Evolutionary conservation across 2,888 invertebrate species (phyloP), one percentile per base, ranked within the genome.

Genomic region (Lasioglossum calceatum): DNA sequence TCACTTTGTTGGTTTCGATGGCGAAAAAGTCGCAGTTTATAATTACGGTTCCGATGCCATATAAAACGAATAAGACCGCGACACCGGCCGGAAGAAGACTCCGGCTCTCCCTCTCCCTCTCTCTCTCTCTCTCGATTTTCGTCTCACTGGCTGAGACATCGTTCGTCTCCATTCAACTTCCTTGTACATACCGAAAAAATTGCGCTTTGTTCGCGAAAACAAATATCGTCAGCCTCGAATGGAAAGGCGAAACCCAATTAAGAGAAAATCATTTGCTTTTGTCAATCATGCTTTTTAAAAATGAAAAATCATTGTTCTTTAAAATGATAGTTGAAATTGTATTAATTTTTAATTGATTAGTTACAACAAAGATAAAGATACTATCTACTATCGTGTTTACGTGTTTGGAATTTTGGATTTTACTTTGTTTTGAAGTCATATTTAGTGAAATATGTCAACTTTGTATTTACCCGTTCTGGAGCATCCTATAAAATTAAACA

Each of bases 1-100:
- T 89, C 90, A 84, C 84, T 88, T 89, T 85, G 80, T 85, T 82
- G 82, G 88, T 79, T 71, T 47, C 82, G 77, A 77, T 74, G 67
- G 82, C 77, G 71, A 72, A 79, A 78, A 77, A 82, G 77, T 88
- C 70, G 73, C 58, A 61, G 82, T 58, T 81, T 84, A 88, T 90
- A 90, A 90, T 90, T 87, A 88, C 42, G 42, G 81, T 73, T 54
- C 42, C 72, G 77, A 23, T n/a, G 12, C 39, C 72, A 47, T 23
- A 4, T 19, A 42, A 75, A 44, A 39, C 23, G 44, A 76, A 23
- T 27, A 47, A 58, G 67, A 73, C 14, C 8, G 58, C 16, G n/a
- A 70, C 27, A 32, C 27, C 36, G 50, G 64, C 47, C 16, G 27
- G 16, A 36, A 3, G 10, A 39, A 75, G 74, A 42, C 5, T 16